Conservation (phyloP, 1,140 invertebrate species). For the Triops longicaudatus region DNA sequence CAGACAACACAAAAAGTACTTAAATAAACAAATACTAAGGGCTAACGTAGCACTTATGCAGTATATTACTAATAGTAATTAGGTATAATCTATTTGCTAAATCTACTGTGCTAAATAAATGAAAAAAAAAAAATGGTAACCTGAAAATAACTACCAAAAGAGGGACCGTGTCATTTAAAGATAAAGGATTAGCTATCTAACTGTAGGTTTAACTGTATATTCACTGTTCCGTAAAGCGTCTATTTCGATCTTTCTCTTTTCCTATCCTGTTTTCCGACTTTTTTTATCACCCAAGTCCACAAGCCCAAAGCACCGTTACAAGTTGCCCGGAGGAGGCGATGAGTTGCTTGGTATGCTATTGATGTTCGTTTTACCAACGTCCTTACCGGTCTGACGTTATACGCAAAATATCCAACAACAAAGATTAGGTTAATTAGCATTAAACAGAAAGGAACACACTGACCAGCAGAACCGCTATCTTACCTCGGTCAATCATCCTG, state of each 20-base stretch:
- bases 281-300: background rate
- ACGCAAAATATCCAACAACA: background rate
- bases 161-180: too few relatives aligned
- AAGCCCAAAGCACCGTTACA: conserved; percentile 14
- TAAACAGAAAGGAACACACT: background rate
- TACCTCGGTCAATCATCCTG: background rate
- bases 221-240: background rate
- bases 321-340: background rate
- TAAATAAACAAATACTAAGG: too few relatives aligned
- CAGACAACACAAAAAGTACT: too few relatives aligned
- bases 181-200: too few relatives aligned
- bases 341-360: background rate
- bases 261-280: background rate
- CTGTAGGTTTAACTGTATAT: background rate
- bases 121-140: too few relatives aligned
- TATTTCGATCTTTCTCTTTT: background rate
- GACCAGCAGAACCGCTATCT: background rate
- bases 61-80: too few relatives aligned
- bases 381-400: background rate
- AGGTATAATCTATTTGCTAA: too few relatives aligned
- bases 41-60: too few relatives aligned
- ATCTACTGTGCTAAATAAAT: too few relatives aligned
- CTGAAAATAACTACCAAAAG: too few relatives aligned
- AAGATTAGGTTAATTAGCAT: conserved; percentile 7
- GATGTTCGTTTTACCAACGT: background rate